phyloP scores from a whole-genome alignment of 1,140 invertebrate genomes.

The Aricia agestis region DNA sequence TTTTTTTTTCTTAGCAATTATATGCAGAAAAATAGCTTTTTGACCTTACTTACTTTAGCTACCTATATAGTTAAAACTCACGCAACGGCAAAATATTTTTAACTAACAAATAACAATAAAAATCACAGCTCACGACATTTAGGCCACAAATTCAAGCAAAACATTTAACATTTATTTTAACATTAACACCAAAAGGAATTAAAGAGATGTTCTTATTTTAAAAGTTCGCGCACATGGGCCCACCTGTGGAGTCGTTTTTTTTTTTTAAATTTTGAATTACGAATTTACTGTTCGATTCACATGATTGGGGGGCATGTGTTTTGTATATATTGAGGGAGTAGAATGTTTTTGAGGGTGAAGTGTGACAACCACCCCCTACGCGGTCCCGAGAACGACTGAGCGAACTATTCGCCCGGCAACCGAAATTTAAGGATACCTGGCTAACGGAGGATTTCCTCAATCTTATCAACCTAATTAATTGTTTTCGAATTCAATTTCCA shows the following conservation, averaged over 20 bases:
- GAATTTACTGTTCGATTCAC: neutral
- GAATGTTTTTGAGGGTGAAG: conserved; percentile 7
- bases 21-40: neutral
- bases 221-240: conserved; percentile 23
- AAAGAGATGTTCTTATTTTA: neutral
- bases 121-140: conserved; percentile 14
- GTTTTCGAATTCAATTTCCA: conserved; percentile 15
- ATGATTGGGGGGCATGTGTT: neutral
- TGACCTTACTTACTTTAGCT: neutral
- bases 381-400: conserved; percentile 42
- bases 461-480: conserved; percentile 12
- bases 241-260: conserved; percentile 42
- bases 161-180: neutral
- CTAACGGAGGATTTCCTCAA: conserved; percentile 19
- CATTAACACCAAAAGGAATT: conserved; percentile 9
- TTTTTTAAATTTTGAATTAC: conserved; percentile 24
- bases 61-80: neutral
- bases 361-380: conserved; percentile 36
- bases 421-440: conserved; percentile 44
- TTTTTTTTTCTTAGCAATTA: neutral
- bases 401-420: conserved; percentile 31
- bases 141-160: conserved; percentile 12
- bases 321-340: neutral
- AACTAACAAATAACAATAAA: conserved; percentile 7
- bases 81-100: conserved; percentile 7